Evolutionary conservation across 2,888 invertebrate genomes (phyloP).

Genomic region (Caenorhabditis doughertyi): DNA sequence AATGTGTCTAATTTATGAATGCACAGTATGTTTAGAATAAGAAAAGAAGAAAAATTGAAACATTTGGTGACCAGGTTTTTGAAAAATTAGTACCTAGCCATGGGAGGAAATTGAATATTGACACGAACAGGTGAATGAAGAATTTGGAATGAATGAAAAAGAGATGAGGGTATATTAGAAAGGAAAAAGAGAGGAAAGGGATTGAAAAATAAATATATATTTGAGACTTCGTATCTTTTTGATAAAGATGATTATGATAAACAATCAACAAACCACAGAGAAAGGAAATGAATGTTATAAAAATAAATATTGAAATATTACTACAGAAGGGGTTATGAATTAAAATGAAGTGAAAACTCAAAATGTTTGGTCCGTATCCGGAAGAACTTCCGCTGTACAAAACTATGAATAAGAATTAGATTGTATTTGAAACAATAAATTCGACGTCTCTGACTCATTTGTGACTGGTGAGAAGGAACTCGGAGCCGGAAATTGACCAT

Average conservation of each 20-base stretch:
- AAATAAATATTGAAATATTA: too few species aligned
- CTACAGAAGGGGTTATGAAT: too few species aligned
- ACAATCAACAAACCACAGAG: background rate
- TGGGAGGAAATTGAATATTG: background rate
- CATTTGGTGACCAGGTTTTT: constrained; percentile 40
- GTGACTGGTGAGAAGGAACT: too few species aligned
- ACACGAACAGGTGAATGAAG: constrained; percentile 36
- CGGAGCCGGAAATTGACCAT: too few species aligned
- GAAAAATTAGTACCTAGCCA: constrained; percentile 24
- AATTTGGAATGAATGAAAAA: constrained; percentile 13
- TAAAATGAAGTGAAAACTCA: too few species aligned
- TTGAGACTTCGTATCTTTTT: background rate
- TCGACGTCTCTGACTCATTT: too few species aligned
- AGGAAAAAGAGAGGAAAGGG: background rate
- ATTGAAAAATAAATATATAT: background rate
- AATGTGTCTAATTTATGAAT: constrained; percentile 37
- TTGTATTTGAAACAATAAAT: too few species aligned
- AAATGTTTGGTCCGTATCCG: too few species aligned
- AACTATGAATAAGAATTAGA: too few species aligned
- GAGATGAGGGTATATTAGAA: too few species aligned
- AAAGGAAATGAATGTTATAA: background rate
- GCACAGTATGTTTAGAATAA: constrained; percentile 17
- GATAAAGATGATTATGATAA: background rate
- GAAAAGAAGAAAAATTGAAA: constrained; percentile 1
- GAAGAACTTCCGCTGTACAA: too few species aligned